A percentile compares a stretch with the other conserved stretches of the same genome.
Evolutionary conservation across 92 coral and sea anemone species (phyloP).

Genomic region (Ricordea florida): DNA sequence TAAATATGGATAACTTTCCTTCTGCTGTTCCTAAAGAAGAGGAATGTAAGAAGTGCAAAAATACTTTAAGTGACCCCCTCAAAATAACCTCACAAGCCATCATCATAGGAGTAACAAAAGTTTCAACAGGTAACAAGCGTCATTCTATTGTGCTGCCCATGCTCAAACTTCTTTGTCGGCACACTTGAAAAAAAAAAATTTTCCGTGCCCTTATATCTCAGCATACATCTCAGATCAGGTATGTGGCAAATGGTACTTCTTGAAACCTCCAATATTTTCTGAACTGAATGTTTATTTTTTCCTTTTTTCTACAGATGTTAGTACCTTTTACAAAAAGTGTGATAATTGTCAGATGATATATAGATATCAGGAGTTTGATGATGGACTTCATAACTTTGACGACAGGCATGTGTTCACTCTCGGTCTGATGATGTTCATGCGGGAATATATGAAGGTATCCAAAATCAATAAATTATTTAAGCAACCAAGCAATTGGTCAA

Average conservation of each 20-base stretch:
- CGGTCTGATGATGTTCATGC: slow-evolving; percentile 12
- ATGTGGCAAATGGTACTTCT: not conserved
- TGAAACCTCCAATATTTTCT: not conserved
- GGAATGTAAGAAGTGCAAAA: slow-evolving; percentile 1
- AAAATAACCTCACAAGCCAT: slow-evolving; percentile 10
- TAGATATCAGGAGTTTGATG: slow-evolving; percentile 40
- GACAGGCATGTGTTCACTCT: slow-evolving; percentile 39
- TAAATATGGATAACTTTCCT: not conserved
- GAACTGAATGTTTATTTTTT: not conserved
- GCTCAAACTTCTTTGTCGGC: not conserved
- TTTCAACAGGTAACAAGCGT: not conserved
- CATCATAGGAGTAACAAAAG: slow-evolving; percentile 11
- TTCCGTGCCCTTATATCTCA: too few relatives aligned
- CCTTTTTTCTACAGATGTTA: not conserved
- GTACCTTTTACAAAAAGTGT: slow-evolving; percentile 13
- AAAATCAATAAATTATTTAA: too few relatives aligned
- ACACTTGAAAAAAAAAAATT: not conserved
- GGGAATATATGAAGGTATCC: slow-evolving; percentile 48
- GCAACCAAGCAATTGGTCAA: too few relatives aligned
- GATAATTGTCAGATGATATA: slow-evolving; percentile 17
- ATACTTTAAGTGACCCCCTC: not conserved
- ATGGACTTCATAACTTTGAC: slow-evolving; percentile 49
- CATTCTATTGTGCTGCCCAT: not conserved
- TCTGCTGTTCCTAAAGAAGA: slow-evolving; percentile 1
- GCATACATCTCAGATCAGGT: too few relatives aligned